phyloP scores from a whole-genome alignment of 2,797 vertebrate genomes.

The Geotrypetes seraphini region DNA sequence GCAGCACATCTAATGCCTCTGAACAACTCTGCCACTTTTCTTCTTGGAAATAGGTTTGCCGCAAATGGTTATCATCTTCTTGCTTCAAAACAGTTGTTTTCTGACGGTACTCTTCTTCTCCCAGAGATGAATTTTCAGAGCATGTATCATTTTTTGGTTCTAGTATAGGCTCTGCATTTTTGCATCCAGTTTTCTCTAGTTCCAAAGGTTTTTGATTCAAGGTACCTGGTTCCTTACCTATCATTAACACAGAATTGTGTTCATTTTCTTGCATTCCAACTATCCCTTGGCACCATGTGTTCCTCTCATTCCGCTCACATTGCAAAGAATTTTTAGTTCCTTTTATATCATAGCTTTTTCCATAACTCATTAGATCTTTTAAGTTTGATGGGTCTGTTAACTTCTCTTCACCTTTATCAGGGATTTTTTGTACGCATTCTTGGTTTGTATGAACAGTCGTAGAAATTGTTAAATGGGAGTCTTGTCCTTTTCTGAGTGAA shows the following conservation, averaged over 20 bases:
- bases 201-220: not conserved
- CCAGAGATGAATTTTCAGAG: not conserved
- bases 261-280: not conserved
- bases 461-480: not conserved
- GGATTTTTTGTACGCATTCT: fast-evolving
- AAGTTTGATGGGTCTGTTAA: fast-evolving
- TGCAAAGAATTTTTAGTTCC: not conserved
- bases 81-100: too few species aligned
- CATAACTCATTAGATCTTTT: not conserved
- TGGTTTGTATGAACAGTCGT: fast-evolving
- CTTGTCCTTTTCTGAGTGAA: not conserved
- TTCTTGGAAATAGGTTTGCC: too few species aligned
- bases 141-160: not conserved
- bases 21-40: too few species aligned
- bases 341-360: not conserved
- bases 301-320: not conserved
- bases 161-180: fast-evolving
- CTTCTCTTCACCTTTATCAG: not conserved
- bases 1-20: not conserved
- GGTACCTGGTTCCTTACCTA: fast-evolving
- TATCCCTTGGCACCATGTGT: fast-evolving
- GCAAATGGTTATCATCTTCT: too few species aligned
- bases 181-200: not conserved
- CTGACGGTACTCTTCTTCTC: not conserved
- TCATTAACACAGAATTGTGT: not conserved